A percentile compares a stretch with the other conserved stretches of the same genome.
Conservation (phyloP, 2,888 invertebrate species). For the Himalopsyche anomala region DNA sequence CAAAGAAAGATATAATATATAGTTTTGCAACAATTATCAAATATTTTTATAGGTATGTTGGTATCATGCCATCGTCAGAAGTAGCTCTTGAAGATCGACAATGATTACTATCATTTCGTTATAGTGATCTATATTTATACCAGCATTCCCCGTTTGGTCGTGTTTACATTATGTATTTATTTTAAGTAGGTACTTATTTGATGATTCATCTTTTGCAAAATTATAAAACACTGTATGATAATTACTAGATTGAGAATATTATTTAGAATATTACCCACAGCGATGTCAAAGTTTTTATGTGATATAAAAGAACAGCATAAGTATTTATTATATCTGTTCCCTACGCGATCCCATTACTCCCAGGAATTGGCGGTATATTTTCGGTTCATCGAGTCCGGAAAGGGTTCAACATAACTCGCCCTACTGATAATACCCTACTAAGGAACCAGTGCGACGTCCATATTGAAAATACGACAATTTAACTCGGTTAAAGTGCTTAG, state of each 20-base stretch:
- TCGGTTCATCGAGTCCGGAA: not conserved
- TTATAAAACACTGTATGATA: too few relatives aligned
- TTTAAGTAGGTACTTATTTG: too few relatives aligned
- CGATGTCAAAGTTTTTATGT: not conserved
- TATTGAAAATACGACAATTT: not conserved
- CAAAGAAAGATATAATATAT: too few relatives aligned
- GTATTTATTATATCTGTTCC: not conserved
- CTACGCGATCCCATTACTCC: not conserved
- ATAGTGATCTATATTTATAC: too few relatives aligned
- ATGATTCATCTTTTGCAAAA: too few relatives aligned
- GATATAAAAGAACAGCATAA: not conserved
- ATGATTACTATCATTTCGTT: too few relatives aligned
- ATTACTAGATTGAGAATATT: not conserved
- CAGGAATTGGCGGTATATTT: not conserved
- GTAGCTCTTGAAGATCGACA: too few relatives aligned
- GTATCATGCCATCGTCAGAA: too few relatives aligned
- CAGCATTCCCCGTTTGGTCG: too few relatives aligned
- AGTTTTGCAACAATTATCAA: too few relatives aligned
- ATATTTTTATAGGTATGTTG: too few relatives aligned
- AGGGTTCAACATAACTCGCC: not conserved
- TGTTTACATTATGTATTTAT: too few relatives aligned
- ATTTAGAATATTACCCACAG: not conserved
- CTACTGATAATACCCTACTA: not conserved
- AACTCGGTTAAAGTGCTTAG: not conserved
- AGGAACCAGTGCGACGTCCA: not conserved